phyloP scores from a whole-genome alignment of 2,888 invertebrate species.

The Ormyrus nitidulus region DNA sequence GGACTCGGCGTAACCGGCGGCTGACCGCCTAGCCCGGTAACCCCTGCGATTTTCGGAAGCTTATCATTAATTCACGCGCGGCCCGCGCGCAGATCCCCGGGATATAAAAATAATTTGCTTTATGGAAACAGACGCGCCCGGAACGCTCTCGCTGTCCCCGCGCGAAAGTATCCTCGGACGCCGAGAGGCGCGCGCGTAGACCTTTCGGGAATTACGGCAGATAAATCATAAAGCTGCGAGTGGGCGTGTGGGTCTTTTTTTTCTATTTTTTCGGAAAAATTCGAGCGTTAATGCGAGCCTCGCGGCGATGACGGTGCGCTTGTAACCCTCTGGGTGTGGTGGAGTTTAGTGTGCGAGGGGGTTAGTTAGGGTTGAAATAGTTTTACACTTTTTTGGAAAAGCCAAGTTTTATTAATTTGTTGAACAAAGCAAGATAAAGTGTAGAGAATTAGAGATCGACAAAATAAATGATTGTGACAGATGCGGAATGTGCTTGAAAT shows the following conservation, averaged over 20 bases:
- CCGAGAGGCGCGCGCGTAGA: conserved; percentile 32
- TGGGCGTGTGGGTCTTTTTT: neutral
- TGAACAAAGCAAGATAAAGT: neutral
- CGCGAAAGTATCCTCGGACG: conserved; percentile 44
- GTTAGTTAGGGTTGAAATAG: conserved; percentile 4
- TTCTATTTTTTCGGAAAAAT: conserved; percentile 23
- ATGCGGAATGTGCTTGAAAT: too few species aligned
- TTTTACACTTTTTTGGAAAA: conserved; percentile 7
- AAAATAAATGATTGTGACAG: too few species aligned
- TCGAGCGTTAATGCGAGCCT: neutral
- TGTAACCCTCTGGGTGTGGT: conserved; percentile 52
- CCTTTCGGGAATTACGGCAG: conserved; percentile 59
- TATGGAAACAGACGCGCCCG: conserved; percentile 73
- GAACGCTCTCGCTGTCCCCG: conserved; percentile 35
- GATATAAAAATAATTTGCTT: conserved; percentile 75
- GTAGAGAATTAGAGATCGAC: too few species aligned
- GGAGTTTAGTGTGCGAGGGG: conserved; percentile 44
- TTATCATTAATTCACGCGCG: conserved; percentile 72
- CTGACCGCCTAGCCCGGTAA: conserved; percentile 59
- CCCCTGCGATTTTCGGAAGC: conserved; percentile 37
- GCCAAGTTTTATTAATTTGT: neutral
- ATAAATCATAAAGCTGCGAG: conserved; percentile 63
- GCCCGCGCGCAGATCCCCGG: conserved; percentile 66
- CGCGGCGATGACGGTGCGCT: neutral
- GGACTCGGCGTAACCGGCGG: too few species aligned